These are phyloP conservation scores for Pilophorus perplexus DNA, from an alignment of 2,888 invertebrate species.

Conservation along the genomic window DNA sequence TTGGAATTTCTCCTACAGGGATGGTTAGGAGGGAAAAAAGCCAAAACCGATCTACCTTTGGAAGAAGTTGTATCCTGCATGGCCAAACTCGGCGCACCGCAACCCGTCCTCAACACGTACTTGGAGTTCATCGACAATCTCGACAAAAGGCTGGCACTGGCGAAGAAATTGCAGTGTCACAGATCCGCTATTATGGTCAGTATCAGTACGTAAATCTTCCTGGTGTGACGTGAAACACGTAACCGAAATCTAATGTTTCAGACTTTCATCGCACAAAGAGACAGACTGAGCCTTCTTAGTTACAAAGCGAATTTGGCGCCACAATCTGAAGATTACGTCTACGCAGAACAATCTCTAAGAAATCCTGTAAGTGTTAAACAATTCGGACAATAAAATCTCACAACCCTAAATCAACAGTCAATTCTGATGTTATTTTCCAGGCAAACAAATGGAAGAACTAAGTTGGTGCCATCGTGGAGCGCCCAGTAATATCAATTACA, in stretches of 20 bases:
- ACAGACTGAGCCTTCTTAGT: slow-evolving; percentile 60
- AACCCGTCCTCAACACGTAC: slow-evolving; percentile 57
- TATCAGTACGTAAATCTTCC: slow-evolving; percentile 14
- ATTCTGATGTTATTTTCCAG: slow-evolving; percentile 51
- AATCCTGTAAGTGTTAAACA: slow-evolving; percentile 51
- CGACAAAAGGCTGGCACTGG: slow-evolving; percentile 61
- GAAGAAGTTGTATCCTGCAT: slow-evolving; percentile 55
- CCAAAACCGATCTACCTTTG: slow-evolving; percentile 54
- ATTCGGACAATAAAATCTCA: not conserved
- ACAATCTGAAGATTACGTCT: slow-evolving; percentile 68
- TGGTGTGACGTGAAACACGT: not conserved
- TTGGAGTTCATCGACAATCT: slow-evolving; percentile 58
- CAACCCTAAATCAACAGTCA: not conserved
- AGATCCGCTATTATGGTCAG: slow-evolving; percentile 63
- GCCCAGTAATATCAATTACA: no score
- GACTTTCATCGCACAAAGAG: slow-evolving; percentile 60
- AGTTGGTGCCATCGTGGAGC: no score
- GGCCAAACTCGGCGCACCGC: slow-evolving; percentile 53
- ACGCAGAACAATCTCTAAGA: slow-evolving; percentile 69
- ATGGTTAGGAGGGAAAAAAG: slow-evolving; percentile 55
- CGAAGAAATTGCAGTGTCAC: slow-evolving; percentile 64
- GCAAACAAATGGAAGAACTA: slow-evolving; percentile 59
- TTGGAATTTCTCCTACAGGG: no score
- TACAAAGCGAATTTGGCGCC: slow-evolving; percentile 63
- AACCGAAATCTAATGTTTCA: slow-evolving; percentile 45